Percentiles rank a stretch among this genome's conserved stretches.
These are phyloP conservation scores for Poicephalus meyeri DNA, from an alignment of 2,113 vertebrate species.

Conservation along the genomic window DNA sequence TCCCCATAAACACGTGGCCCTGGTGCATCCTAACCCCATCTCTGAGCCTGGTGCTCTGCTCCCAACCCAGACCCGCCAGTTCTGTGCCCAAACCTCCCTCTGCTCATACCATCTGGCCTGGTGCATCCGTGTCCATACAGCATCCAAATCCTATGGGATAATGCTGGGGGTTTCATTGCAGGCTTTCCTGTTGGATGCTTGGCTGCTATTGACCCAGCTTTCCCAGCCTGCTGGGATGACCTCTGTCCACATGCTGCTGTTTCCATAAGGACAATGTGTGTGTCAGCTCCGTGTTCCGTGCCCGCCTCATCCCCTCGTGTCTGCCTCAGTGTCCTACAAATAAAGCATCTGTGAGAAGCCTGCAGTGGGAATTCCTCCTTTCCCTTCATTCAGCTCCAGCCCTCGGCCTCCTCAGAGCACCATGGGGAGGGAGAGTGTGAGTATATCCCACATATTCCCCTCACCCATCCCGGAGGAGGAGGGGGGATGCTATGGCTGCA, in stretches of 20 bases:
- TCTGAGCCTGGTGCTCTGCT: rapidly evolving
- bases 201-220: not conserved
- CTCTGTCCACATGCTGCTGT: not conserved
- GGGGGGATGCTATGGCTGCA: not conserved
- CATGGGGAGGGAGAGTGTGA: not conserved
- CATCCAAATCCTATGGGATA: rapidly evolving
- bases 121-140: rapidly evolving
- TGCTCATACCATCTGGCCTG: rapidly evolving
- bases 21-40: rapidly evolving
- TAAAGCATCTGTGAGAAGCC: conserved; percentile 25
- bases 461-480: not conserved
- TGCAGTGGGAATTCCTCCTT: not conserved
- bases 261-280: not conserved
- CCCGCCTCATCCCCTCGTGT: not conserved
- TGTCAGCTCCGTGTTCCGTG: not conserved
- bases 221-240: not conserved
- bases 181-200: not conserved
- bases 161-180: not conserved
- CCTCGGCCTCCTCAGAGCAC: not conserved
- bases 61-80: not conserved
- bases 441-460: not conserved
- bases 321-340: not conserved
- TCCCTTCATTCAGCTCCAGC: not conserved
- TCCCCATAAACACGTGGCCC: not conserved
- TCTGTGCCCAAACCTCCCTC: not conserved